phyloP scores from a whole-genome alignment of 2,113 vertebrate genomes.

The Gobiocypris rarus region DNA sequence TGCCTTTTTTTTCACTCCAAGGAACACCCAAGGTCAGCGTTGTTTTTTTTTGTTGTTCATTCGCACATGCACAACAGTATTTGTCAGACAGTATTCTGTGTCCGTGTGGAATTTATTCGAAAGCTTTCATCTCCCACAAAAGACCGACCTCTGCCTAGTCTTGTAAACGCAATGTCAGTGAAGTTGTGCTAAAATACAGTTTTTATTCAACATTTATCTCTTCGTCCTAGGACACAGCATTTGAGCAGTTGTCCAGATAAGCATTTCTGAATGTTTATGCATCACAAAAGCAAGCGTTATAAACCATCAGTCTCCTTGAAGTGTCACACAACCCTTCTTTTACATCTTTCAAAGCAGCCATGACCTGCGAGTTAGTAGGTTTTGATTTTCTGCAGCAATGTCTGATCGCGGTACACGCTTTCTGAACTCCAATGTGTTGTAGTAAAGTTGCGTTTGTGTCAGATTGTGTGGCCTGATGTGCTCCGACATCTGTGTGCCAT shows the following conservation, averaged over 20 bases:
- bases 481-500: slow-evolving; percentile 21
- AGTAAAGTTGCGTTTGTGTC: not conserved
- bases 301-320: slow-evolving; percentile 8
- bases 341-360: not conserved
- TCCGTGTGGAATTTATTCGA: slow-evolving; percentile 9
- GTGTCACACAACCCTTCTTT: slow-evolving; percentile 5
- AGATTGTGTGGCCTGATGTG: slow-evolving; percentile 35
- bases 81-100: slow-evolving; percentile 14
- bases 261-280: slow-evolving; percentile 18
- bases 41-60: not conserved
- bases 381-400: not conserved
- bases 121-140: slow-evolving; percentile 4
- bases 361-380: not conserved
- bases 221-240: slow-evolving; percentile 21
- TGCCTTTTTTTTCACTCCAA: not conserved
- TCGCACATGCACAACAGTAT: slow-evolving; percentile 13
- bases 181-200: not conserved
- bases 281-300: not conserved
- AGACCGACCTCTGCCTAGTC: slow-evolving; percentile 1
- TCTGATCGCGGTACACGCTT: not conserved
- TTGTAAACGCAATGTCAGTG: not conserved
- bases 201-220: slow-evolving; percentile 23
- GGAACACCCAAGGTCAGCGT: slow-evolving; percentile 21
- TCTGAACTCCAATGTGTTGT: slow-evolving; percentile 8
- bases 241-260: slow-evolving; percentile 21